Evolutionary conservation across 1,140 invertebrate species (phyloP), one percentile per base, ranked within the genome.

Genomic region (Triops longicaudatus): DNA sequence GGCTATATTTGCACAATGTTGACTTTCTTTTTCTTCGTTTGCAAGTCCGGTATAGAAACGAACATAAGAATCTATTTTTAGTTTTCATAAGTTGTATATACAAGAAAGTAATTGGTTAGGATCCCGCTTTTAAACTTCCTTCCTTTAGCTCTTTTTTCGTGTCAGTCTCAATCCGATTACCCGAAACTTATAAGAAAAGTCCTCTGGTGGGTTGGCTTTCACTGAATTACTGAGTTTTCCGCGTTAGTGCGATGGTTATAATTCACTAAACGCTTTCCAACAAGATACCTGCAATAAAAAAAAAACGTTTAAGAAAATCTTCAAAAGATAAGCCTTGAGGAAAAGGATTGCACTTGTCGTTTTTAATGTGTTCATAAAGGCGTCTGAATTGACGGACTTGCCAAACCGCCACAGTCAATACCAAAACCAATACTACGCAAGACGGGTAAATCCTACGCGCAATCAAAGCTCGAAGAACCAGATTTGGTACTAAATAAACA

Each of bases 361-460:
- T 98, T 85, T 98, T 98, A 82, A 99, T 99, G 84, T 98, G 97
- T 83, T 99, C 94, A 83, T 98, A 98, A 0, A 99, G 87, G 81
- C 95, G 92, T 81, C 89, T 91, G 84, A 99, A 96, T 83, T 99
- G 97, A 76, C 91, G 89, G 43, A 97, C 90, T 86, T 96, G 93
- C 82, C 93, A 89, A 75, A 89, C 86, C 73, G 95, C 87, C 73
- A 95, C 87, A 72, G 89, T 87, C 72, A 88, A 85, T 43, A 92
- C 84, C 7, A 93, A 82, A 63, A 88, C 87, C 14, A 92, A 85
- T 27, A 94, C 84, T 72, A 98, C 84, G 31, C 97, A 86, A 79
- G 93, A 91, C 26, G 97, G 97, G 87, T 99, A 99, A 1, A 98
- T 90, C 79, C 94, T 85, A n/a, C 96, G 87, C 4, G 91, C 89